phyloP scores from a whole-genome alignment of 2,888 invertebrate genomes.

The Trichogramma evanescens region DNA sequence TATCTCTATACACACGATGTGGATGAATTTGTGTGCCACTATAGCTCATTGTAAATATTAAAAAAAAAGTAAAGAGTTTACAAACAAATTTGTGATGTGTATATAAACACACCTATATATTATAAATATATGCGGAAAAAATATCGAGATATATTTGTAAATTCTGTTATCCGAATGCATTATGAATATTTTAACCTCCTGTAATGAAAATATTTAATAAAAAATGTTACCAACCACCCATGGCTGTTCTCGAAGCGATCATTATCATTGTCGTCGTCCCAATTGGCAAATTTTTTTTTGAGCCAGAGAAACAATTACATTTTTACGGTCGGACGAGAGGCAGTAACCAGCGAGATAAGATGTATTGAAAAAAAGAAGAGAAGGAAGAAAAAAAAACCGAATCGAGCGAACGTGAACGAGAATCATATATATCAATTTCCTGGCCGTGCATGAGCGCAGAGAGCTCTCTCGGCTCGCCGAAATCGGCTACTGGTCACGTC shows the following conservation, averaged over 20 bases:
- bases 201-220: constrained; percentile 46
- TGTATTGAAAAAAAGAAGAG: too few species aligned
- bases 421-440: too few species aligned
- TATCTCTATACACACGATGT: too few species aligned
- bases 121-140: constrained; percentile 15
- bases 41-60: constrained; percentile 39
- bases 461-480: too few species aligned
- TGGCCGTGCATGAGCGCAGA: too few species aligned
- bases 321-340: too few species aligned
- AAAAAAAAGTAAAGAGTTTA: constrained; percentile 35
- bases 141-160: constrained; percentile 45
- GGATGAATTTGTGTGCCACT: constrained; percentile 34
- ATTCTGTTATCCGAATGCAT: constrained; percentile 45
- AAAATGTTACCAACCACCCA: constrained; percentile 41
- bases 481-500: too few species aligned
- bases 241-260: constrained; percentile 9
- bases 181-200: constrained; percentile 47
- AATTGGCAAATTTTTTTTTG: too few species aligned
- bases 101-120: constrained; percentile 35
- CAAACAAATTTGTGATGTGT: constrained; percentile 40
- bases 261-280: constrained; percentile 1
- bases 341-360: too few species aligned
- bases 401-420: too few species aligned
- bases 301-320: too few species aligned
- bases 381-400: too few species aligned